phyloP scores from a whole-genome alignment of 2,888 invertebrate genomes.

The Amiota minor region DNA sequence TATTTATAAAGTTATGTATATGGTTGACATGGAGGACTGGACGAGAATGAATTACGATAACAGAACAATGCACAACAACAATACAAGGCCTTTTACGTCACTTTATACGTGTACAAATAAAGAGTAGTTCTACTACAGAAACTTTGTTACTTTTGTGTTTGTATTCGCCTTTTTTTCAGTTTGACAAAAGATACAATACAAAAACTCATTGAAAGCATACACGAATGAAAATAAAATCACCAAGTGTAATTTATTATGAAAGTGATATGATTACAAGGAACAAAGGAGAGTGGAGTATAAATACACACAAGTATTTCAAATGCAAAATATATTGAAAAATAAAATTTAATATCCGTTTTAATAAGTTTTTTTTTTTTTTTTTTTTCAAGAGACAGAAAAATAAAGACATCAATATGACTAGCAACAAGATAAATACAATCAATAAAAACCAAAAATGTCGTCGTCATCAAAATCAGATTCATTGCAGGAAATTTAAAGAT shows the following conservation, averaged over 20 bases:
- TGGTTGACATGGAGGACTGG: constrained; percentile 18
- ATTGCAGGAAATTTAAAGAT: constrained; percentile 5
- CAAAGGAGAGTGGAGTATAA: not conserved
- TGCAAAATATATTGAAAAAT: not conserved
- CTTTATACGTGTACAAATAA: too few relatives aligned
- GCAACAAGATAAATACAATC: constrained; percentile 18
- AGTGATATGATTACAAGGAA: not conserved
- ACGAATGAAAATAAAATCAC: not conserved
- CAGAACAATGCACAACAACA: constrained; percentile 32
- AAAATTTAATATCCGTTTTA: constrained; percentile 20
- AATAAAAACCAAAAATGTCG: not conserved
- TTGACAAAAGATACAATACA: not conserved
- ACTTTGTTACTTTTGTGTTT: constrained; percentile 43
- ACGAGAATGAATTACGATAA: not conserved
- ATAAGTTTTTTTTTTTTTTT: not conserved
- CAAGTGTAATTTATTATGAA: constrained; percentile 14
- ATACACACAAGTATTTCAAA: not conserved
- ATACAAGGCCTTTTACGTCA: constrained; percentile 40
- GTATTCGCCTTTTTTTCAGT: constrained; percentile 13
- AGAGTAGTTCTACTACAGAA: not conserved
- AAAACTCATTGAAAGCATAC: constrained; percentile 6
- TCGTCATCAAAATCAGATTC: constrained; percentile 4
- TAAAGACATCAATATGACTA: not conserved
- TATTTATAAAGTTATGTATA: not conserved
- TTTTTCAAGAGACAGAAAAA: not conserved